Evolutionary conservation across 2,797 vertebrate species (phyloP).

Genomic region (Anisognathus igniventris): DNA sequence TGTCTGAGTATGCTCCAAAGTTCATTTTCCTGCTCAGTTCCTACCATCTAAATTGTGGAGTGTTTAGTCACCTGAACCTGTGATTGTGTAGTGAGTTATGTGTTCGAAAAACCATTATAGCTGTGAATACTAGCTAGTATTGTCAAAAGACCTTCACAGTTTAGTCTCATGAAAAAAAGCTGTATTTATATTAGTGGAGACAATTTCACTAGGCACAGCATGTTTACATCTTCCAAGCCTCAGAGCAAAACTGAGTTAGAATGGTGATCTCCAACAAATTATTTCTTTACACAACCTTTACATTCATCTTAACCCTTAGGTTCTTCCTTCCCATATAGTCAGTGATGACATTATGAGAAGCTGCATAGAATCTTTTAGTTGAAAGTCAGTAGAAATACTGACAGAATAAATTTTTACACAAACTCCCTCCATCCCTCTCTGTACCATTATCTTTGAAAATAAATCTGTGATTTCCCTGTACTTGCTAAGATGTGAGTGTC

Average conservation of each 20-base stretch:
- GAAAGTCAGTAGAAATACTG: not conserved
- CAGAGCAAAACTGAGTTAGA: not conserved
- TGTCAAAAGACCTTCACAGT: not conserved
- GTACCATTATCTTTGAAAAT: not conserved
- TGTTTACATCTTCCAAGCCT: not conserved
- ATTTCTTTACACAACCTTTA: not conserved
- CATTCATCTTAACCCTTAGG: not conserved
- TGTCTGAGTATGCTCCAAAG: not conserved
- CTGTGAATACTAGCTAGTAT: not conserved
- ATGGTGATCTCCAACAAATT: not conserved
- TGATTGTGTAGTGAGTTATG: not conserved
- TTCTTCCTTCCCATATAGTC: not conserved
- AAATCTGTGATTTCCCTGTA: not conserved
- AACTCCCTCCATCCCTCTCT: not conserved
- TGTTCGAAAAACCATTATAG: not conserved
- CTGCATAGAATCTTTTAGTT: not conserved
- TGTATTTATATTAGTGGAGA: not conserved
- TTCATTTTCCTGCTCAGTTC: not conserved
- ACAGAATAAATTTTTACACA: not conserved
- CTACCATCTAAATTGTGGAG: not conserved
- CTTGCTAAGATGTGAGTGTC: not conserved
- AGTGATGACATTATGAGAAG: not conserved
- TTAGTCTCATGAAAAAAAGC: not conserved
- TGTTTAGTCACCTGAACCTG: constrained; percentile 2
- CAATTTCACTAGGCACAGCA: not conserved